phyloP scores from a whole-genome alignment of 2,888 invertebrate genomes.

The Leuctra nigra region DNA sequence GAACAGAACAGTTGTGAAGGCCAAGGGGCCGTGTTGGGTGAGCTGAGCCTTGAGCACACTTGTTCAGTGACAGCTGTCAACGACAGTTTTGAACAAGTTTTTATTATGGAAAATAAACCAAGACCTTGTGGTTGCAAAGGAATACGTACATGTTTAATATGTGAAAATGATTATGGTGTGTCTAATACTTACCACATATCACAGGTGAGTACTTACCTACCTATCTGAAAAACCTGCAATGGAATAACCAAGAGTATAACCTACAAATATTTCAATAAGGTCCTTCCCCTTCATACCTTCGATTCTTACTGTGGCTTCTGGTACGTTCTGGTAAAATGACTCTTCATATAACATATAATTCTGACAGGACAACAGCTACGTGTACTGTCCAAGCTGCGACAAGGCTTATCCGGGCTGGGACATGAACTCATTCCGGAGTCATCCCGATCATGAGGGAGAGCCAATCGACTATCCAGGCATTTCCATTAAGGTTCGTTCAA shows the following conservation, averaged over 20 bases:
- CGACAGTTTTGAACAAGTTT: background rate
- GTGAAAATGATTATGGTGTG: constrained; percentile 62
- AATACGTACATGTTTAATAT: constrained; percentile 78
- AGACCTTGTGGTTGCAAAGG: constrained; percentile 84
- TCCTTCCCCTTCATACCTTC: too few relatives aligned
- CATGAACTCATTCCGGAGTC: constrained; percentile 49
- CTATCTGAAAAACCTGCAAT: too few relatives aligned
- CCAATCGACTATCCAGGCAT: constrained; percentile 60
- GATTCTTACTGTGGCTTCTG: too few relatives aligned
- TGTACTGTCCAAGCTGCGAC: constrained; percentile 70
- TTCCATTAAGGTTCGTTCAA: constrained; percentile 44
- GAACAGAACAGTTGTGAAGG: too few relatives aligned
- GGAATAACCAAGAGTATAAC: too few relatives aligned
- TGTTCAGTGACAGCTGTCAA: too few relatives aligned
- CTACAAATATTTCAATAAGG: too few relatives aligned
- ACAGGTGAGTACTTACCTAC: constrained; percentile 31
- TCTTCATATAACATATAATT: too few relatives aligned
- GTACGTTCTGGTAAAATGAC: too few relatives aligned
- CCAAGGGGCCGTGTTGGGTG: too few relatives aligned
- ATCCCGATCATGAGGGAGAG: constrained; percentile 59
- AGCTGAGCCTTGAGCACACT: too few relatives aligned
- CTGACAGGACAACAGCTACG: constrained; percentile 54
- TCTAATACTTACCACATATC: constrained; percentile 30
- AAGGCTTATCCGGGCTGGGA: constrained; percentile 73
- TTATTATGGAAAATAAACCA: constrained; percentile 8